Conservation (phyloP, 92 coral and sea anemone species). For the Umimayanthus chanpuru region DNA sequence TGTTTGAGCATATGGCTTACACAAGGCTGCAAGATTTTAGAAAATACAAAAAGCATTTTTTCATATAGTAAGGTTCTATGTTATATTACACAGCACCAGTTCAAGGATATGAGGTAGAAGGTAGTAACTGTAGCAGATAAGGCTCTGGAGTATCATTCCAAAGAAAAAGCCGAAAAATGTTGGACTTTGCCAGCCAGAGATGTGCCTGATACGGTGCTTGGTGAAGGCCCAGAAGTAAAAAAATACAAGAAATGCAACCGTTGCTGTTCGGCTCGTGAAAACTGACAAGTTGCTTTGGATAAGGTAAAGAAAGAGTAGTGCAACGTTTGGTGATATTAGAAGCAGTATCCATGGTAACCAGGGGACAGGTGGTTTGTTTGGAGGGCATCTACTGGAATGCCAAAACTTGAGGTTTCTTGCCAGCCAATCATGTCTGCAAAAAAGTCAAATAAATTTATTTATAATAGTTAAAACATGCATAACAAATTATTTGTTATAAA, state of each 20-base stretch:
- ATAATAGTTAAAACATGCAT: background rate
- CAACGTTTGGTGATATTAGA: slow-evolving; percentile 62
- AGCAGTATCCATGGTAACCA: slow-evolving; percentile 85
- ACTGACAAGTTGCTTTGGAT: slow-evolving; percentile 54
- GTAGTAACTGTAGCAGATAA: slow-evolving; percentile 66
- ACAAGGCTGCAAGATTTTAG: too few species aligned
- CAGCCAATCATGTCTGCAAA: slow-evolving; percentile 73
- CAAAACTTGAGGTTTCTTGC: slow-evolving; percentile 72
- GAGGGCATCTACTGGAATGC: slow-evolving; percentile 75
- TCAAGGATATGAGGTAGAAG: slow-evolving; percentile 93
- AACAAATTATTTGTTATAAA: too few species aligned
- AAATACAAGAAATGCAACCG: slow-evolving; percentile 35
- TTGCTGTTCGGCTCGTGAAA: slow-evolving; percentile 45
- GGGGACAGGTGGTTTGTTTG: slow-evolving; percentile 59
- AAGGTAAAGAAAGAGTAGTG: slow-evolving; percentile 54
- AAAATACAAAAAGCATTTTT: too few species aligned
- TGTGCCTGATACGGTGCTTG: slow-evolving; percentile 76
- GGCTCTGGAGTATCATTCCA: slow-evolving; percentile 81
- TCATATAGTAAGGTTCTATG: background rate
- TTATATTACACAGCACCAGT: background rate
- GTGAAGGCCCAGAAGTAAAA: slow-evolving; percentile 72
- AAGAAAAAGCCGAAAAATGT: slow-evolving; percentile 87
- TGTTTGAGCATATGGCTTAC: too few species aligned
- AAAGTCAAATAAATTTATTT: background rate
- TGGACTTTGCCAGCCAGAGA: slow-evolving; percentile 83